Evolutionary conservation across 2,113 vertebrate species (phyloP).

Genomic region (Gymnobelideus leadbeateri): DNA sequence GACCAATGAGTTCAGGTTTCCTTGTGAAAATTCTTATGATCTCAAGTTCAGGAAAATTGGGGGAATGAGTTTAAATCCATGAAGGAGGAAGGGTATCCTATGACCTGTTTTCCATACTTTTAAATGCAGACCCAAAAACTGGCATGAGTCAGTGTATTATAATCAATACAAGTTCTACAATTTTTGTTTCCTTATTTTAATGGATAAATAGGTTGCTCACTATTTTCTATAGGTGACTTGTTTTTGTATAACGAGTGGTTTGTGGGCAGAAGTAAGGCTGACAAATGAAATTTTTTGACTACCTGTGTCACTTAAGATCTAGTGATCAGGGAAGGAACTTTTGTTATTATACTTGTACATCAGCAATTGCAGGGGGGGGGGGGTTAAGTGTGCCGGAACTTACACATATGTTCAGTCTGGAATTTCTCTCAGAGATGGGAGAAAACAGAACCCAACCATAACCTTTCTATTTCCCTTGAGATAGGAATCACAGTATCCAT

Average conservation of each 20-base stretch:
- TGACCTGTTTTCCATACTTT: neutral
- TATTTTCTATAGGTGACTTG: neutral
- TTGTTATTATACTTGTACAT: neutral
- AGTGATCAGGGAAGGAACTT: neutral
- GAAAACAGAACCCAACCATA: neutral
- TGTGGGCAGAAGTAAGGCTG: neutral
- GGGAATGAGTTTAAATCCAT: neutral
- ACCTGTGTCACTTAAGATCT: neutral
- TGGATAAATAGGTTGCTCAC: neutral
- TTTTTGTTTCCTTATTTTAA: neutral
- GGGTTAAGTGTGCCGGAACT: neutral
- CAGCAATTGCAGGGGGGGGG: neutral
- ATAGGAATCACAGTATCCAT: neutral
- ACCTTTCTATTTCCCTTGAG: neutral
- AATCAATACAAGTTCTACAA: neutral
- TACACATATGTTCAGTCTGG: neutral
- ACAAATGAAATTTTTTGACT: neutral
- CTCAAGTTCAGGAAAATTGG: neutral
- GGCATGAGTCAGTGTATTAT: neutral
- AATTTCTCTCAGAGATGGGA: neutral
- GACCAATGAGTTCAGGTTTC: neutral
- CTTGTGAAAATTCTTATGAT: neutral
- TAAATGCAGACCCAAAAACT: neutral
- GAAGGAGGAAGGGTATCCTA: constrained; percentile 13
- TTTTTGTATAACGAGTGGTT: neutral